Percentiles rank a stretch among this genome's conserved stretches.
phyloP scores from a whole-genome alignment of 2,113 vertebrate genomes.

The Excalfactoria chinensis region DNA sequence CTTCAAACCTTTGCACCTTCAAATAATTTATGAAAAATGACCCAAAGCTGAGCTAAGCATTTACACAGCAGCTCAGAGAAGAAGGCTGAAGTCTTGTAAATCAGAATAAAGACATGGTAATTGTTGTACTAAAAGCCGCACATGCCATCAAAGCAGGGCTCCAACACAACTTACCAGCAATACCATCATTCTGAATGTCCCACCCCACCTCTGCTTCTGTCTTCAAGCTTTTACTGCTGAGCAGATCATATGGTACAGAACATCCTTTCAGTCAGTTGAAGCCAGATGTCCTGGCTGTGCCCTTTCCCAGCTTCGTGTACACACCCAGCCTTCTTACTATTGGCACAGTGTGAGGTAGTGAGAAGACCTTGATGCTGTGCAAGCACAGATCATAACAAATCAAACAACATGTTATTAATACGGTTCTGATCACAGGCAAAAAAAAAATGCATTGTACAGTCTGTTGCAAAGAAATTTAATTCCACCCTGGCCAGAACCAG shows the following conservation, averaged over 20 bases:
- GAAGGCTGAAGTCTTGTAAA: neutral
- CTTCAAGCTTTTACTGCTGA: neutral
- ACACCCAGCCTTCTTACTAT: accelerated
- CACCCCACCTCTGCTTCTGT: neutral
- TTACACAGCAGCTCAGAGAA: neutral
- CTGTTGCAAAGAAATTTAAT: neutral
- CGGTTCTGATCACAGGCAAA: neutral
- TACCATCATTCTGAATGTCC: accelerated
- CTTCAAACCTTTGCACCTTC: neutral
- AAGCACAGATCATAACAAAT: neutral
- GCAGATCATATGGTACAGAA: accelerated
- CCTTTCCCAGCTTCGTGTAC: neutral
- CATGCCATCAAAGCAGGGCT: neutral
- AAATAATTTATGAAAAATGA: neutral
- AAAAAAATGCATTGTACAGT: neutral
- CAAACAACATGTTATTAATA: neutral
- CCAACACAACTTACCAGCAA: accelerated
- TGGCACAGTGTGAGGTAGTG: neutral
- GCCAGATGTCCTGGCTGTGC: neutral
- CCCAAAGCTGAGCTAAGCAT: neutral
- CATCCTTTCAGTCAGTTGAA: neutral
- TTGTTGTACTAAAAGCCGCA: neutral
- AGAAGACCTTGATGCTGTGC: neutral
- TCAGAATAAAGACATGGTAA: neutral
- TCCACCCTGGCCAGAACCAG: neutral